phyloP scores from a whole-genome alignment of 2,113 vertebrate species.

The Neolamprologus modestus region DNA sequence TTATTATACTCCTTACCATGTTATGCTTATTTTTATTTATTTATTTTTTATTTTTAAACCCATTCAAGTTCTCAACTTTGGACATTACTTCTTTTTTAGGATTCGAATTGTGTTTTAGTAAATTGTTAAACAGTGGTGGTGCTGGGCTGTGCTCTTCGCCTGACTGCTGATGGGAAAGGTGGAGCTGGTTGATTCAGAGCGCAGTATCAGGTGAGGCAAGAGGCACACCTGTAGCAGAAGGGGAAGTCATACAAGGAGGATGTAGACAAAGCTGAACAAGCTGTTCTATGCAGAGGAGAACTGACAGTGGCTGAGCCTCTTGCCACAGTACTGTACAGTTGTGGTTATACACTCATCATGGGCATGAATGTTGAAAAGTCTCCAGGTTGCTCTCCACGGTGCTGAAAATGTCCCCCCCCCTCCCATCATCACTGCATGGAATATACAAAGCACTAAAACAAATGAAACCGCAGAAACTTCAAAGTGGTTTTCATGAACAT shows the following conservation, averaged over 20 bases:
- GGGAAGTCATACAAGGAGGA: neutral
- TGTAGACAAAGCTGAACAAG: neutral
- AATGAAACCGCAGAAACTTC: neutral
- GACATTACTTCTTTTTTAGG: neutral
- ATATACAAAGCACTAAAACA: neutral
- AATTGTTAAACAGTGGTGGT: neutral
- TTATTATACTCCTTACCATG: accelerated
- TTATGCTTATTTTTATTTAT: neutral
- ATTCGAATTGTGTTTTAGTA: neutral
- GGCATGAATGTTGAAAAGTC: neutral
- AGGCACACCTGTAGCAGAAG: accelerated
- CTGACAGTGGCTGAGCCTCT: neutral
- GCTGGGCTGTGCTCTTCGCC: neutral
- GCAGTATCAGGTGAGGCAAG: neutral
- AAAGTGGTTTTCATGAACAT: neutral
- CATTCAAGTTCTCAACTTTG: neutral
- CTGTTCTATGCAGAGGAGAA: neutral
- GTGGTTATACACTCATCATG: neutral
- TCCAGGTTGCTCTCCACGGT: neutral
- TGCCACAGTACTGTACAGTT: neutral
- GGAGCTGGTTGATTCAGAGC: neutral
- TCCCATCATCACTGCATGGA: neutral
- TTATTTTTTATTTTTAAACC: neutral
- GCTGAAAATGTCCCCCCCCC: neutral
- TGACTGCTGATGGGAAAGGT: neutral